Conservation (phyloP, 2,113 vertebrate species). For the Polypterus senegalus region DNA sequence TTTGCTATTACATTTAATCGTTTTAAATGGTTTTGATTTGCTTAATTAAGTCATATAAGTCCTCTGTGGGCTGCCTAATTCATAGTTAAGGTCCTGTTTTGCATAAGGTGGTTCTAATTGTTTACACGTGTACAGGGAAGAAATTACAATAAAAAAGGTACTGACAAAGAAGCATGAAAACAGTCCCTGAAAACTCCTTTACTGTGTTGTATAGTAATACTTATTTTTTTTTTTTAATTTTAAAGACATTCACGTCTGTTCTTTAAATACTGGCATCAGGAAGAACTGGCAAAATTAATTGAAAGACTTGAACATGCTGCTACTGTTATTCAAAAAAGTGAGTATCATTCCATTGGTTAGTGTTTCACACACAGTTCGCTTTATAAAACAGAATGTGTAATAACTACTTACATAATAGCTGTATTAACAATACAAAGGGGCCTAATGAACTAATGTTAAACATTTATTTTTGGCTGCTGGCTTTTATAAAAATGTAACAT, state of each 20-base stretch:
- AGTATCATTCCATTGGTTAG: conserved; percentile 12
- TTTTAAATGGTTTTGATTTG: too few relatives aligned
- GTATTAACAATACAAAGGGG: background rate
- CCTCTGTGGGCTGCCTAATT: too few relatives aligned
- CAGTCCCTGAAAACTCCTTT: too few relatives aligned
- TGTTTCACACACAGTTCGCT: background rate
- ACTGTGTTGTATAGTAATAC: background rate
- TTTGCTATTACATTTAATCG: too few relatives aligned
- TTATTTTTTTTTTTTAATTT: background rate
- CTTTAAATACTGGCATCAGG: conserved; percentile 63
- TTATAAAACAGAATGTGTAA: too few relatives aligned
- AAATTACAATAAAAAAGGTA: too few relatives aligned
- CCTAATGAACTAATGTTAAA: background rate
- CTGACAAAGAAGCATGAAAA: too few relatives aligned
- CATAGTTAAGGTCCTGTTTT: too few relatives aligned
- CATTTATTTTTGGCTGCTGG: background rate
- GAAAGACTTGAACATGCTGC: conserved; percentile 38
- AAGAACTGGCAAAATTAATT: conserved; percentile 37
- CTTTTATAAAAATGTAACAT: background rate
- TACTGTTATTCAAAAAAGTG: conserved; percentile 50
- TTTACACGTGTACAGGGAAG: too few relatives aligned
- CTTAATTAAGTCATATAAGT: too few relatives aligned
- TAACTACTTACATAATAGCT: too few relatives aligned
- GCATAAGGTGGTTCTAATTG: too few relatives aligned
- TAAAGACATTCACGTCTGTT: conserved; percentile 48